Base-by-base conservation (phyloP, 2,113 vertebrate genomes). In the Morone saxatilis region DNA sequence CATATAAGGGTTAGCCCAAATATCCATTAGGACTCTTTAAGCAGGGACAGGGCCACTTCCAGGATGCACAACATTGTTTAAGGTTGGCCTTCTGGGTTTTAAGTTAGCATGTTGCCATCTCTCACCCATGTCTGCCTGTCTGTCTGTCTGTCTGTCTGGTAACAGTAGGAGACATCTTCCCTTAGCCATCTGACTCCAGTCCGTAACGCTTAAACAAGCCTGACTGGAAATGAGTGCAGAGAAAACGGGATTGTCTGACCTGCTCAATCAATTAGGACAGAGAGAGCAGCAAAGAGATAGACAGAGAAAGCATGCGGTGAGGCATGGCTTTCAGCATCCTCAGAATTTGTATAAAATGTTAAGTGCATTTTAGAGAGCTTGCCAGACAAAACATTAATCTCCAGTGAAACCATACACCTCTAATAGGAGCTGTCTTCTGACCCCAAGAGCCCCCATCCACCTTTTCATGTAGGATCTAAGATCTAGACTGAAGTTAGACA, bases 141-240 rank as follows among this genome's bases (percentile, higher is more conserved):
- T 81, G 65, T 77, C 69, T 36, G 83, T 80, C 81, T 62, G 47
- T 81, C 84, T 92, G 74, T 90, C 85, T 86, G 70, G 83, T 91
- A 86, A 88, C 88, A 86, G 66, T 76, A 89, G 86, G 86, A 91
- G 91, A 87, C 83, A 85, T 87, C 73, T 87, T 89, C 86, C 78
- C 81, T 88, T 54, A 71, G 89, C 93, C 91, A 94, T 91, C 87
- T 86, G 93, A 92, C 89, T 93, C 90, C 92, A 93, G 90, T 91
- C 84, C 87, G 81, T 87, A 90, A 85, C 62, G 83, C 87, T 94
- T 95, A 90, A 91, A 89, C 88, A 91, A 91, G 92, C 87, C 87
- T 94, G 93, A 93, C 94, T 93, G 92, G 93, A 94, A 94, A 93
- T 92, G 88, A 93, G 91, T 73, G 85, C 85, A 86, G 93, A 85